Conservation (phyloP, 2,113 vertebrate genomes). For the Protobothrops flavoviridis region DNA sequence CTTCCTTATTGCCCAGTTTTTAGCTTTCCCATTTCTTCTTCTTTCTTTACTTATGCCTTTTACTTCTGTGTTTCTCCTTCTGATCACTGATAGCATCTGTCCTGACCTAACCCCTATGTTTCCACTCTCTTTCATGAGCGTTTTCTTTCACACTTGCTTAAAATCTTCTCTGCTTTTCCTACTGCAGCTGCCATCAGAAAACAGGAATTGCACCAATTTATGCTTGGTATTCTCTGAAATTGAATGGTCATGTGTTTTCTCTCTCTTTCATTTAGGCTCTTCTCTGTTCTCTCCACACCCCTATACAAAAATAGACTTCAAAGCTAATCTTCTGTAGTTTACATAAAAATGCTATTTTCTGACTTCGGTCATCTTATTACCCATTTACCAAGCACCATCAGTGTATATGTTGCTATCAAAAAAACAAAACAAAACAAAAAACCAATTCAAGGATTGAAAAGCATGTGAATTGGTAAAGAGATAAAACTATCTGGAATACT, state of each 20-base stretch:
- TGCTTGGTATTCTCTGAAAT: rapidly evolving
- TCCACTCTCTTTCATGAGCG: not conserved
- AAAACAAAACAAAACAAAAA: not conserved
- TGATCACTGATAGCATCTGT: not conserved
- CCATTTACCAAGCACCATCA: not conserved
- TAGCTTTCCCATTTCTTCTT: slow-evolving; percentile 32
- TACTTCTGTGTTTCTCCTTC: slow-evolving; percentile 23
- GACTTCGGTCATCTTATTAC: not conserved
- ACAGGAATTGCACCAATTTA: not conserved
- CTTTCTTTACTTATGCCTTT: slow-evolving; percentile 47
- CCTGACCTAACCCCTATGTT: slow-evolving; percentile 47
- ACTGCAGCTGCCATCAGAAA: not conserved
- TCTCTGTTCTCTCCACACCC: not conserved
- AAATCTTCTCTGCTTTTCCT: not conserved
- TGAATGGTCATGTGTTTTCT: slow-evolving; percentile 8
- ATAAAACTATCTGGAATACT: not conserved
- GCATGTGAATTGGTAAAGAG: not conserved
- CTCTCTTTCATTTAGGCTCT: not conserved
- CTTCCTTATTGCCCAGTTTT: slow-evolving; percentile 36
- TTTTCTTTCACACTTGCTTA: slow-evolving; percentile 23
- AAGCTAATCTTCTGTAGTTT: not conserved
- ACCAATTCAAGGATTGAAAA: not conserved
- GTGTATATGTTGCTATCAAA: not conserved
- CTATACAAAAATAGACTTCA: rapidly evolving
- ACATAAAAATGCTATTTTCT: not conserved